phyloP scores from a whole-genome alignment of 2,113 vertebrate species.

The Barbus barbus region DNA sequence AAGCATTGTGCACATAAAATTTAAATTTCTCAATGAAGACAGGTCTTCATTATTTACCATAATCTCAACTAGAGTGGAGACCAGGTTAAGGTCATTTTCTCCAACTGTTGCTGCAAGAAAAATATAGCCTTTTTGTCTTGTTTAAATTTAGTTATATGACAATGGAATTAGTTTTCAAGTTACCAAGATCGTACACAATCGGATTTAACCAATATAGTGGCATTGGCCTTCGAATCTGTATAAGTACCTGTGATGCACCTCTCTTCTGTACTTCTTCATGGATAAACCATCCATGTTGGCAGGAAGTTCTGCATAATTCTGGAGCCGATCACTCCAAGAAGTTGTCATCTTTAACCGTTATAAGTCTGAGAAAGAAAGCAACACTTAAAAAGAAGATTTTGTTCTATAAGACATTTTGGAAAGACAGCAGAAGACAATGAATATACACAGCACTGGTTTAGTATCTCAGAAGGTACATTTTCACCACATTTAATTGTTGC shows the following conservation, averaged over 20 bases:
- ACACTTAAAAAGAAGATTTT: background rate
- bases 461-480: background rate
- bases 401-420: background rate
- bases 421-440: background rate
- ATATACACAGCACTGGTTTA: background rate
- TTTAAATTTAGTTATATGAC: background rate
- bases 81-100: background rate
- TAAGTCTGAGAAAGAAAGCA: background rate
- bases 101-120: background rate
- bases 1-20: background rate
- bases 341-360: conserved; percentile 83
- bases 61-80: background rate
- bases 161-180: background rate
- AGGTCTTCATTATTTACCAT: background rate
- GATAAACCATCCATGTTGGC: conserved; percentile 92
- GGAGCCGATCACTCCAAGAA: conserved; percentile 94
- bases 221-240: background rate
- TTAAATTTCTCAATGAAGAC: background rate
- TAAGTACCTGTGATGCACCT: conserved; percentile 90
- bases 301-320: conserved; percentile 90
- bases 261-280: conserved; percentile 94
- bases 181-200: background rate
- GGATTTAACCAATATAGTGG: background rate
- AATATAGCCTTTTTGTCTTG: background rate
- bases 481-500: background rate